These are phyloP conservation scores for Drosophila willistoni DNA, from an alignment of 1,140 invertebrate genomes.

Conservation along the genomic window DNA sequence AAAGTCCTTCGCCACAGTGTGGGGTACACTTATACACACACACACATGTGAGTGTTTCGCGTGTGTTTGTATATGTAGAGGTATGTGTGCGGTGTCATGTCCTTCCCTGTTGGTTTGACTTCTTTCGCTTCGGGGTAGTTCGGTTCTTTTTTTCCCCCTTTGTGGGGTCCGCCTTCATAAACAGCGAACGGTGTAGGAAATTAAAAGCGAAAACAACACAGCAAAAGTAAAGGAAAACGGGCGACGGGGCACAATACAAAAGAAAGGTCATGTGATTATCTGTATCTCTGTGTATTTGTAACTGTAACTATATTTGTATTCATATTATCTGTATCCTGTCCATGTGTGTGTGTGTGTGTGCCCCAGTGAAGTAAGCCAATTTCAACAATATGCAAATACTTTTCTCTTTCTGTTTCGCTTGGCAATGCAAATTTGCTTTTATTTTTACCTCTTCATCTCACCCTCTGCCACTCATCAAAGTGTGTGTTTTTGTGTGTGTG, in stretches of 20 bases:
- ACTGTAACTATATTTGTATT: slow-evolving; percentile 7
- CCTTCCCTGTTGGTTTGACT: slow-evolving; percentile 25
- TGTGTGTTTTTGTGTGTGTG: slow-evolving; percentile 44
- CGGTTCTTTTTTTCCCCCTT: no score
- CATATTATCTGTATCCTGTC: not conserved
- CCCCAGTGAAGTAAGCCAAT: slow-evolving; percentile 42
- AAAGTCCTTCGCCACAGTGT: slow-evolving; percentile 46
- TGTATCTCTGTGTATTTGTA: slow-evolving; percentile 2
- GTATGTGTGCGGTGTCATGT: slow-evolving; percentile 18
- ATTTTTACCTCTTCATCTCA: not conserved
- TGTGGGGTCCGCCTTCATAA: slow-evolving; percentile 53
- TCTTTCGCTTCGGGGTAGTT: slow-evolving; percentile 41
- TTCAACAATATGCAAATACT: slow-evolving; percentile 75
- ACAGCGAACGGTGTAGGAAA: slow-evolving; percentile 69
- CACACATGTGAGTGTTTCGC: no score
- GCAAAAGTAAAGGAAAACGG: slow-evolving; percentile 3
- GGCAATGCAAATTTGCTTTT: slow-evolving; percentile 61
- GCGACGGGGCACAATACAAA: slow-evolving; percentile 46
- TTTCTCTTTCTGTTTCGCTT: slow-evolving; percentile 45
- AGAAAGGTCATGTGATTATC: slow-evolving; percentile 56
- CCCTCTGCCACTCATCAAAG: slow-evolving; percentile 15
- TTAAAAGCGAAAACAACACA: slow-evolving; percentile 69
- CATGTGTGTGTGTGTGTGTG: slow-evolving; percentile 15
- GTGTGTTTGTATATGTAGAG: not conserved
- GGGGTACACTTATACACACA: not conserved